phyloP scores from a whole-genome alignment of 2,113 vertebrate genomes.

The Zosterops borbonicus region DNA sequence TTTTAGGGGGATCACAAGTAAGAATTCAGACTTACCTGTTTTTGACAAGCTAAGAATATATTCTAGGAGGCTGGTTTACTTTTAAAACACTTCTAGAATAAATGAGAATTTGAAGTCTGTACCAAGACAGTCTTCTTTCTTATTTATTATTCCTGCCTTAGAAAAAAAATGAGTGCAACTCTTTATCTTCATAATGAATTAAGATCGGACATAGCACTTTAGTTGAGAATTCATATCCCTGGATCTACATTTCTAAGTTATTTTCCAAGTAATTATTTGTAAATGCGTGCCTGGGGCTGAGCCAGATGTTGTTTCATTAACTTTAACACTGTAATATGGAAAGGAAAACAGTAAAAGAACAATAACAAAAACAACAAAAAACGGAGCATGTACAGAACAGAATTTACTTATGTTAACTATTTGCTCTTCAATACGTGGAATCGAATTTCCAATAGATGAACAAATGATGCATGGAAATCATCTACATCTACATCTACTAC shows the following conservation, averaged over 20 bases:
- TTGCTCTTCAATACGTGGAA: neutral
- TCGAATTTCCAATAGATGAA: neutral
- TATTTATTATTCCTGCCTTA: neutral
- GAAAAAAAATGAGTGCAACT: neutral
- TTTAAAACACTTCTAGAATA: neutral
- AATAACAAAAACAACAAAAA: neutral
- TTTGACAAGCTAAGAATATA: neutral
- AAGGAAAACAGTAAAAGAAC: neutral
- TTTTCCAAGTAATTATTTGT: constrained; percentile 30
- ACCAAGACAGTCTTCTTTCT: neutral
- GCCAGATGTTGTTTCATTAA: neutral
- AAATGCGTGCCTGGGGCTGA: neutral
- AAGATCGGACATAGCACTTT: neutral
- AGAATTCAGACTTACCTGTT: rapidly evolving
- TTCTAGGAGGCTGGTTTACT: neutral
- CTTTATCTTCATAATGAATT: neutral
- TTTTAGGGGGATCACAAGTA: neutral
- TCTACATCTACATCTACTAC: too few relatives aligned
- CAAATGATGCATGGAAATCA: neutral
- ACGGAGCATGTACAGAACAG: neutral
- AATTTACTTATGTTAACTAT: neutral
- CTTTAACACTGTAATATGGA: neutral
- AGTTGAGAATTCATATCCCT: neutral
- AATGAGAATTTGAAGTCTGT: neutral
- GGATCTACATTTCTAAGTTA: neutral